These are phyloP conservation scores for Hyles lineata DNA, from an alignment of 2,888 invertebrate genomes.

Conservation along the genomic window DNA sequence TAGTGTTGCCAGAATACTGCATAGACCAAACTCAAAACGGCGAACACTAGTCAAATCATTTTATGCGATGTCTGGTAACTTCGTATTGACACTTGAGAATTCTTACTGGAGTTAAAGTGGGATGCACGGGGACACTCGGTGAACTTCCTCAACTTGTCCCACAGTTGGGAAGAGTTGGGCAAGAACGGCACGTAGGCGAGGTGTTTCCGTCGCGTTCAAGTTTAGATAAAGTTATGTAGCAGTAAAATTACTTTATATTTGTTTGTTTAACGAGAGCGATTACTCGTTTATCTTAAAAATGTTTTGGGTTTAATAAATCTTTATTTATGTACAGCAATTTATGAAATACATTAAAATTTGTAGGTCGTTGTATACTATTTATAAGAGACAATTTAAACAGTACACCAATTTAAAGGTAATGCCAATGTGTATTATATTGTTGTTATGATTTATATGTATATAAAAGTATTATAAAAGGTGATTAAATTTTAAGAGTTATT, in stretches of 20 bases:
- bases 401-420: too few relatives aligned
- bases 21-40: neutral
- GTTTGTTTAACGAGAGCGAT: neutral
- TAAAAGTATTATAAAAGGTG: too few relatives aligned
- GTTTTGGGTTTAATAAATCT: too few relatives aligned
- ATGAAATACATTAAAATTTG: too few relatives aligned
- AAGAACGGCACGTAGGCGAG: constrained; percentile 47
- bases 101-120: constrained; percentile 36
- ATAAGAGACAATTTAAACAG: too few relatives aligned
- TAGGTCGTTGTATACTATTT: too few relatives aligned
- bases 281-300: neutral
- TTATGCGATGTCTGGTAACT: constrained; percentile 26
- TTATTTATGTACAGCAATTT: too few relatives aligned
- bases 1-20: neutral
- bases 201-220: constrained; percentile 42
- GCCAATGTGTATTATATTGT: too few relatives aligned
- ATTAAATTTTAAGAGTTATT: too few relatives aligned
- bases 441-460: too few relatives aligned
- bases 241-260: neutral
- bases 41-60: constrained; percentile 3
- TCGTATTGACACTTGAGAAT: constrained; percentile 30
- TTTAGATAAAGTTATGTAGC: neutral
- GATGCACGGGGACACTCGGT: constrained; percentile 42
- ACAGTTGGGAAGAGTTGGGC: constrained; percentile 36
- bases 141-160: constrained; percentile 46